Evolutionary conservation across 2,113 vertebrate species (phyloP).

Genomic region (Hyla sarda): DNA sequence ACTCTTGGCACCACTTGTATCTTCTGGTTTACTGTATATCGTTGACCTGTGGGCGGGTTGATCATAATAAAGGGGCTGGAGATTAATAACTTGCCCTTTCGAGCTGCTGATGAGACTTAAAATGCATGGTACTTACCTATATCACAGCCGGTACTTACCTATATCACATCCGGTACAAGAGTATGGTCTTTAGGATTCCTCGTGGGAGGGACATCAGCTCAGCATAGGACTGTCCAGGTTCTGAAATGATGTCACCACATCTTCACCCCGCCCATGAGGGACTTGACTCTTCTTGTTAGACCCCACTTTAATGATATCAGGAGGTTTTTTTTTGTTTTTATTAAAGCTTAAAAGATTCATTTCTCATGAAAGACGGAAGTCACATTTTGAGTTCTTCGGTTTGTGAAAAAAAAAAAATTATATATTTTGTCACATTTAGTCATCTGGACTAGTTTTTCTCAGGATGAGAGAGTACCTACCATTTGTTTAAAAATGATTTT

Average conservation of each 20-base stretch:
- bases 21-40: background rate
- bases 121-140: constrained; percentile 33
- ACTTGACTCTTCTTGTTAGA: background rate
- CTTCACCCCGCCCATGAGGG: background rate
- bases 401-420: background rate
- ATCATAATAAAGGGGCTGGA: background rate
- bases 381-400: background rate
- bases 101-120: constrained; percentile 4
- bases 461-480: constrained; percentile 18
- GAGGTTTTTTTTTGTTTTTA: background rate
- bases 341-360: background rate
- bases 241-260: constrained; percentile 34
- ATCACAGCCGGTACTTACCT: background rate
- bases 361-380: background rate
- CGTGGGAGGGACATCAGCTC: background rate
- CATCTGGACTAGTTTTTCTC: constrained; percentile 22
- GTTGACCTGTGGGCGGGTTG: no score
- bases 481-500: no score
- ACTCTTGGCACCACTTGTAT: background rate
- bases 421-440: background rate
- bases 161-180: no score
- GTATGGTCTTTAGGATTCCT: background rate
- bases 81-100: background rate
- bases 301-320: background rate
- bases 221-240: background rate